These are phyloP conservation scores for Cartodere bifasciata DNA, from an alignment of 2,888 invertebrate species.

Conservation along the genomic window DNA sequence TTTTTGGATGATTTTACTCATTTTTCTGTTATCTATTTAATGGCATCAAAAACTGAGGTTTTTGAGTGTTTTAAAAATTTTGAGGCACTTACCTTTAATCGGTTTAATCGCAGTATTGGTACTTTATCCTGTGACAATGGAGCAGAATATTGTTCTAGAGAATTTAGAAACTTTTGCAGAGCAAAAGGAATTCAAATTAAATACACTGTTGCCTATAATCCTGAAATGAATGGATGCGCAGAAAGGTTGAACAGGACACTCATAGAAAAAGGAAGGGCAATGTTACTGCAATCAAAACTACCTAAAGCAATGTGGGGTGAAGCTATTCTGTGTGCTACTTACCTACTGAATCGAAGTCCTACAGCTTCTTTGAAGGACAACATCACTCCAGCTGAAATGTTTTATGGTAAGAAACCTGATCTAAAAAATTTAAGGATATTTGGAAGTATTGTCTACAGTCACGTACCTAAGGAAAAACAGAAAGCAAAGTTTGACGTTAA, in stretches of 20 bases:
- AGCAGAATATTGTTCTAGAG: conserved; percentile 7
- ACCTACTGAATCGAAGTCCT: conserved; percentile 19
- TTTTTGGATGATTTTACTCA: conserved; percentile 21
- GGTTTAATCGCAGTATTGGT: conserved; percentile 3
- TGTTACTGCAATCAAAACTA: conserved; percentile 15
- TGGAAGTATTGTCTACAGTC: conserved; percentile 12
- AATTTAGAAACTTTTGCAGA: conserved; percentile 9
- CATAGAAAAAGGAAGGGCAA: conserved; percentile 11
- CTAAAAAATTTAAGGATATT: conserved; percentile 16
- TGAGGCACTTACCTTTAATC: conserved; percentile 3
- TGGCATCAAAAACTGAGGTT: conserved; percentile 7
- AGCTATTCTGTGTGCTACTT: conserved; percentile 19
- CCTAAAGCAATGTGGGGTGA: conserved; percentile 27
- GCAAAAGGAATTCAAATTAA: conserved; percentile 8
- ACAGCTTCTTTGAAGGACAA: conserved; percentile 13
- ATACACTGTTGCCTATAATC: conserved; percentile 11
- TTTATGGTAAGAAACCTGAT: conserved; percentile 16
- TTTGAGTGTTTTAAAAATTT: conserved; percentile 7
- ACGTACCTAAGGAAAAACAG: conserved; percentile 14
- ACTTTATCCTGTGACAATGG: conserved; percentile 11
- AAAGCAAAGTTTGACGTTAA: conserved; percentile 16
- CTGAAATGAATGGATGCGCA: conserved; percentile 13
- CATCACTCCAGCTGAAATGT: conserved; percentile 14
- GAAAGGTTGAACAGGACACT: conserved; percentile 12
- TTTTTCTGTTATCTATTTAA: conserved; percentile 7